Percentiles rank a stretch among this genome's conserved stretches.
Evolutionary conservation across 2,888 invertebrate genomes (phyloP).

Genomic region (Melinaea marsaeus): DNA sequence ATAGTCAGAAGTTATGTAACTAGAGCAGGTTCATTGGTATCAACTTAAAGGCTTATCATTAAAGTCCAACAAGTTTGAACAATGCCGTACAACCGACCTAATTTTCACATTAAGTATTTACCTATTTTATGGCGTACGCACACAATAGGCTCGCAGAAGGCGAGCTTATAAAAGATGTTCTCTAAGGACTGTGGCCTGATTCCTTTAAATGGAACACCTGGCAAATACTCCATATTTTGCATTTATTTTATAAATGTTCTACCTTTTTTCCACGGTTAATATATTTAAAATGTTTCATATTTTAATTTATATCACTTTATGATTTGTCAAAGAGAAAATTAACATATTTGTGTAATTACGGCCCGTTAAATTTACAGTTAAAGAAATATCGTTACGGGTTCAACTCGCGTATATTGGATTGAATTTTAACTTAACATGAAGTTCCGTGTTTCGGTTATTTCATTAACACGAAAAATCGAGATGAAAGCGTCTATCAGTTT

Average conservation of each 20-base stretch:
- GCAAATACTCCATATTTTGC: conserved; percentile 34
- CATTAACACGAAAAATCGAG: too few species aligned
- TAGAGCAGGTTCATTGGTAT: too few species aligned
- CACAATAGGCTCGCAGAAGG: conserved; percentile 28
- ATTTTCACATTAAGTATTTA: conserved; percentile 30
- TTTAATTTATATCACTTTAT: background rate
- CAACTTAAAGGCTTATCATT: too few species aligned
- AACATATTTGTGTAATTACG: too few species aligned
- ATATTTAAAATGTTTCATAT: background rate
- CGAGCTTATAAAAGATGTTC: conserved; percentile 41
- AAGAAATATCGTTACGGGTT: too few species aligned
- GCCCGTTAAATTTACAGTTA: too few species aligned
- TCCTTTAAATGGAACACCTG: conserved; percentile 37
- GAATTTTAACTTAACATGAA: too few species aligned
- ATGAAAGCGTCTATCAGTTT: too few species aligned
- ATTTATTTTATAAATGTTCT: conserved; percentile 29
- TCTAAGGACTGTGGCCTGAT: conserved; percentile 42
- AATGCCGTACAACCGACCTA: conserved; percentile 20
- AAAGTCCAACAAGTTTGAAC: conserved; percentile 14
- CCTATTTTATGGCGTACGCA: conserved; percentile 28
- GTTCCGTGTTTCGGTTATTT: too few species aligned
- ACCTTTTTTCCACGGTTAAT: background rate
- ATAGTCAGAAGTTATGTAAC: too few species aligned
- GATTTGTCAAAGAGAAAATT: too few species aligned
- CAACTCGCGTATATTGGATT: too few species aligned